Evolutionary conservation across 2,888 invertebrate genomes (phyloP), one percentile per base, ranked within the genome.

Genomic region (Hyposoter dolosus): DNA sequence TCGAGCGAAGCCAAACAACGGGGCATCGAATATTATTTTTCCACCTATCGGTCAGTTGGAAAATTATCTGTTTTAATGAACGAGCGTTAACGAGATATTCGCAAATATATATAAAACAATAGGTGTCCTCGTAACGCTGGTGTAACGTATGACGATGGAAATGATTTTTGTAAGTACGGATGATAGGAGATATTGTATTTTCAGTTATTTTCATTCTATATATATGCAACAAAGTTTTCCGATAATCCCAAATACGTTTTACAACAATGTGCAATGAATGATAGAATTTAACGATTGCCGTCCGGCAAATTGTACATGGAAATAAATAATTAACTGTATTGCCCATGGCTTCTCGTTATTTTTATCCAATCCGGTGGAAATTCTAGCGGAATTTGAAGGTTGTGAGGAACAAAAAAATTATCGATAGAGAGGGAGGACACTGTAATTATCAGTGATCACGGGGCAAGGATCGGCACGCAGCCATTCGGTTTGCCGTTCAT

Each of bases 11-110:
- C 50, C 53, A 19, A 69, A 75, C 71, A 68, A 74, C 66, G 40
- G 32, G 17, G 69, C 5, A 23, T 66, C 68, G 68, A 82, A 84
- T 81, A 84, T 78, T 72, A 56, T 81, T 77, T 78, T 74, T 82
- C 43, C 71, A 47, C 28, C 28, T 0, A 71, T 19, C 69, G 68
- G 50, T 63, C 60, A 50, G 47, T 60, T n/a, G 63, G 68, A 63
- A 43, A 68, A 69, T 84, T 76, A 60, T 71, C 65, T 60, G 76
- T 43, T 66, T 68, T 47, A 79, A 79, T 68, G 1, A 19, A 60
- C 28, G 28, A 15, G 5, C 60, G 60, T 60, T 60, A 60, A 60
- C 28, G 60, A 28, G 60, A 60, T 60, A 60, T 60, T 60, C 12
- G 15, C 28, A 28, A 60, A 60, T 60, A 60, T 15, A 28, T 60